phyloP scores from a whole-genome alignment of 2,888 invertebrate genomes.

The Lasius platythorax region DNA sequence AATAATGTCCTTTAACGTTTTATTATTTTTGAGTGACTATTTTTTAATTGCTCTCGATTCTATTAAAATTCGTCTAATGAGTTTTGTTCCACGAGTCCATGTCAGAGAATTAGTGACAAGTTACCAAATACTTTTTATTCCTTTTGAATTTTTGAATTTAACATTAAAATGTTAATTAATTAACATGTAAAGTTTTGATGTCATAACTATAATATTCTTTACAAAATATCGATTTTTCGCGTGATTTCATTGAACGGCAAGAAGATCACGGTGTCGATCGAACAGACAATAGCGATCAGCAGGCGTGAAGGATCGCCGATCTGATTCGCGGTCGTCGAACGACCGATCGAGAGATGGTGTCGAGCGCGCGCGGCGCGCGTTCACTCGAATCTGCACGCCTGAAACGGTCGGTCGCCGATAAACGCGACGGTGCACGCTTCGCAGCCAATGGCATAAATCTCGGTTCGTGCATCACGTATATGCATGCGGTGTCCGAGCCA shows the following conservation, averaged over 20 bases:
- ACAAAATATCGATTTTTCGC: neutral
- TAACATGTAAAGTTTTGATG: neutral
- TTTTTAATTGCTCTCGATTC: neutral
- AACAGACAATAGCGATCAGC: conserved; percentile 14
- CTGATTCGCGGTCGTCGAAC: conserved; percentile 26
- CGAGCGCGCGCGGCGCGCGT: conserved; percentile 45
- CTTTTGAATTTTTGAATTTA: neutral
- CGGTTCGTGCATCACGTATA: conserved; percentile 73
- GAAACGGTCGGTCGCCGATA: conserved; percentile 66
- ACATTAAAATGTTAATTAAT: conserved; percentile 14
- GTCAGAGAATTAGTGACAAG: neutral
- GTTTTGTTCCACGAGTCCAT: neutral
- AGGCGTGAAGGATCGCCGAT: conserved; percentile 50
- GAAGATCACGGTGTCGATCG: neutral
- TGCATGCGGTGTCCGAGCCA: conserved; percentile 74
- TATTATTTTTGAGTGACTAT: neutral
- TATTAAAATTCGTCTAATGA: neutral
- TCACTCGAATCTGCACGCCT: conserved; percentile 62
- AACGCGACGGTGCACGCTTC: conserved; percentile 72
- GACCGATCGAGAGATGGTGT: conserved; percentile 6
- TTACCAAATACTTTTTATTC: neutral
- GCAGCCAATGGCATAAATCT: conserved; percentile 79
- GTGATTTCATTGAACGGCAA: neutral
- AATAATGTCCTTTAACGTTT: neutral
- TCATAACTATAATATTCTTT: neutral